Evolutionary conservation across 2,888 invertebrate species (phyloP), one percentile per base, ranked within the genome.

Genomic region (Diplazon laetatorius): DNA sequence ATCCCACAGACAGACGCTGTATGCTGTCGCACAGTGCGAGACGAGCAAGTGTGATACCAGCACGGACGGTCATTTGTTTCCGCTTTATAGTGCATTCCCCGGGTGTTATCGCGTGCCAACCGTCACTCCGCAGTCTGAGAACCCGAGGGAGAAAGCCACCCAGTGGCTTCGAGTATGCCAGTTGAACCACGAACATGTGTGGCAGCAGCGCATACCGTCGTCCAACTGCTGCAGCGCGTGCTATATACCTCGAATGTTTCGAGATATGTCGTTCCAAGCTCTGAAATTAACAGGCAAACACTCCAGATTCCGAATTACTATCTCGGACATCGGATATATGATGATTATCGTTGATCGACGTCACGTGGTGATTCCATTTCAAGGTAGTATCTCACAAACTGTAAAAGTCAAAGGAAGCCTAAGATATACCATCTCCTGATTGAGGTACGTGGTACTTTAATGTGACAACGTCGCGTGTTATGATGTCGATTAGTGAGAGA

Each of bases 61-160:
- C n/a, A n/a, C n/a, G n/a, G n/a, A 81, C 76, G 80, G 80, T 82
- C 82, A 83, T 84, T 84, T 83, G 82, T 84, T 83, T 83, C 83
- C 70, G 79, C 69, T 83, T 82, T 80, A 76, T 76, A 78, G 78
- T 71, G 78, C 79, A 82, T 82, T 80, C 80, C 76, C 72, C 20
- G 68, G 25, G 82, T 74, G 82, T 82, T 82, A 82, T 82, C 82
- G 73, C 79, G 78, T 69, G 72, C 77, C 75, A 82, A 72, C 72
- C 73, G 73, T 55, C 76, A 18, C 48, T 68, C 30, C 18, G 48
- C 60, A 39, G 48, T 4, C 16, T 42, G 75, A 50, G 66, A 78
- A 44, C 48, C 9, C 62, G 52, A 20, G 35, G 35, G 35, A 44
- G 52, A 44, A 59, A 20, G 62, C 75, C 72, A 71, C 76, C 76